Percentiles rank a stretch among this genome's conserved stretches.
Evolutionary conservation across 2,888 invertebrate species (phyloP).

Genomic region (Nephrotoma flavescens): DNA sequence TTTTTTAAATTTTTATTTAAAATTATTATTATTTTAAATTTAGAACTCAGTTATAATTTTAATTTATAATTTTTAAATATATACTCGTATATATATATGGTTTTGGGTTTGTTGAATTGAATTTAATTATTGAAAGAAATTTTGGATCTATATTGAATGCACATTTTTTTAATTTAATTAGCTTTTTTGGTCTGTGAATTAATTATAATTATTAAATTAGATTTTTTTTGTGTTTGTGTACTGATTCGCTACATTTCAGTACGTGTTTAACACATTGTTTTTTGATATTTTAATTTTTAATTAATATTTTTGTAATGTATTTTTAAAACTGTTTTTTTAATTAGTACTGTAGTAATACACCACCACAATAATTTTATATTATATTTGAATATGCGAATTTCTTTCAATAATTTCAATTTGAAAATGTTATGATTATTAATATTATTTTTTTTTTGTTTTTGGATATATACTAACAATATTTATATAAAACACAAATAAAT

Average conservation of each 20-base stretch:
- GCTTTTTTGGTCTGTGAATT: background rate
- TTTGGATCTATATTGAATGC: conserved; percentile 5
- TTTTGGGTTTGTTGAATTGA: background rate
- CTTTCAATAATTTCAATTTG: background rate
- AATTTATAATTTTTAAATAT: conserved; percentile 3
- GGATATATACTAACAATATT: background rate
- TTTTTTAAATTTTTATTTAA: background rate
- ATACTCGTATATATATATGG: conserved; percentile 6
- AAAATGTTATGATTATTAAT: background rate
- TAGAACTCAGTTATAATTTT: conserved; percentile 1
- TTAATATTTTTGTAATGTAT: conserved; percentile 2
- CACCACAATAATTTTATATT: background rate
- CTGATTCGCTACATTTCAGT: conserved; percentile 17
- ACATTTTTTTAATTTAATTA: background rate
- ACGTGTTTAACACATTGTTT: conserved; percentile 2
- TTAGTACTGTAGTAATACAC: conserved; percentile 7
- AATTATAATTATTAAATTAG: background rate
- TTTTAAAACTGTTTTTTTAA: conserved; percentile 5
- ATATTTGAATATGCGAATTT: background rate
- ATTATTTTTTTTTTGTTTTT: background rate
- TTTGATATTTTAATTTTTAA: background rate
- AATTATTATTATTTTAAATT: conserved; percentile 6
- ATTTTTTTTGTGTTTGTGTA: conserved; percentile 7
- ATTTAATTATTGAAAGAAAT: conserved; percentile 4
- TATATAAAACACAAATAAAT: background rate